Conservation (phyloP, 2,888 invertebrate species). For the Gnatocerus cornutus region DNA sequence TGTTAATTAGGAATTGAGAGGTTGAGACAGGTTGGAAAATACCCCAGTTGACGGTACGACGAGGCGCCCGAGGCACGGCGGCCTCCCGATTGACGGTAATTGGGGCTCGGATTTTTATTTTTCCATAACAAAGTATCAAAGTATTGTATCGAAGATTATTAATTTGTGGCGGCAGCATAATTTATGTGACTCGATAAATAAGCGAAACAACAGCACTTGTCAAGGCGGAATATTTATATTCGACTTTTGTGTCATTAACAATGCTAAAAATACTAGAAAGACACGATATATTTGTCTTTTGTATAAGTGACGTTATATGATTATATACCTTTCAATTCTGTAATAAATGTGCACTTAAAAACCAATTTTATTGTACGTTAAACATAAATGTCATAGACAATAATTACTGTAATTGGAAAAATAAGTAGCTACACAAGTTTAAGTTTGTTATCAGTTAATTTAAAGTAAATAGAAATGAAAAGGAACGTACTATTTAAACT, state of each 20-base stretch:
- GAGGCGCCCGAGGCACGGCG: too few relatives aligned
- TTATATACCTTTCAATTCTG: slow-evolving; percentile 26
- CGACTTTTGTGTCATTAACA: slow-evolving; percentile 13
- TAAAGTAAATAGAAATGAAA: neutral
- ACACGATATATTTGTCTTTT: slow-evolving; percentile 21
- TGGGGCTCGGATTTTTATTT: too few relatives aligned
- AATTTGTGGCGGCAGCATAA: neutral
- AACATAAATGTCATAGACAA: slow-evolving; percentile 29
- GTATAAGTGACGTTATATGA: slow-evolving; percentile 23
- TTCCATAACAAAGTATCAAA: too few relatives aligned
- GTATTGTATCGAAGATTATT: too few relatives aligned
- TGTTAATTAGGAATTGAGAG: slow-evolving; percentile 4
- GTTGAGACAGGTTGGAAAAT: neutral
- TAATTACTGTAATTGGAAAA: slow-evolving; percentile 30
- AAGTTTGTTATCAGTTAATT: slow-evolving; percentile 11
- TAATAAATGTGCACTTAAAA: slow-evolving; percentile 24
- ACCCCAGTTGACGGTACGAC: neutral
- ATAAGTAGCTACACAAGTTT: slow-evolving; percentile 6
- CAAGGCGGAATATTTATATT: neutral
- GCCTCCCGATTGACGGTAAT: too few relatives aligned
- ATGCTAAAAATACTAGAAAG: slow-evolving; percentile 24
- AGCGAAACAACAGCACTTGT: neutral
- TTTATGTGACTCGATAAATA: slow-evolving; percentile 1
- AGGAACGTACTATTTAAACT: neutral
- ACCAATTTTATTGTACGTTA: slow-evolving; percentile 16